Evolutionary conservation across 2,113 vertebrate genomes (phyloP), one percentile per base, ranked within the genome.

Genomic region (Abramis brama): DNA sequence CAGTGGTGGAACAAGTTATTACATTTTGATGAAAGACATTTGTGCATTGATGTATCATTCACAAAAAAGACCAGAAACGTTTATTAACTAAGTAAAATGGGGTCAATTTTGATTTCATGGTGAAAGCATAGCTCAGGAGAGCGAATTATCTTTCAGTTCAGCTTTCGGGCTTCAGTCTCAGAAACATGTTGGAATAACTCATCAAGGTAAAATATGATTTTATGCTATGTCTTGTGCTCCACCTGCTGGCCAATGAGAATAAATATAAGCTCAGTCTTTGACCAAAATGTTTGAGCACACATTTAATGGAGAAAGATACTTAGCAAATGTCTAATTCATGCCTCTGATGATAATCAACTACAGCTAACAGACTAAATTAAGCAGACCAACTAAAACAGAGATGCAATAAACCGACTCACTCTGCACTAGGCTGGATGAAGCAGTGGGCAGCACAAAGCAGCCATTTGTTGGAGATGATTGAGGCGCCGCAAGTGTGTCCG

Each of bases 401-500:
- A 55, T 33, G 17, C 4, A 77, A 30, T 55, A 50, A 82, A 76
- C 36, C 0, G 47, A 94, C 95, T 94, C 86, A 96, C 95, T 6
- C 10, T n/a, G 47, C 21, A 25, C 2, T 15, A 6, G 0, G 23
- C 45, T 95, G 89, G 47, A 87, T 64, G 86, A 96, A 96, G 88
- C 95, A 96, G 90, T 96, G 95, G 30, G 94, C 23, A 1, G 95
- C 95, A 0, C 92, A 93, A 23, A 96, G 93, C 13, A 96, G 90
- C 95, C 94, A 96, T n/a, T 13, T 91, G 0, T 91, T 43, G 13
- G 92, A 94, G 84, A 96, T 88, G 91, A 96, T 92, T 1, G 95
- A 96, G 47, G 95, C 95, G 0, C 95, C 95, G 8, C 95, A 96
- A 5, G 86, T 86, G 2, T 95, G 94, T 0, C 94, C 93, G 0